A percentile compares a stretch with the other conserved stretches of the same genome.
Evolutionary conservation across 2,888 invertebrate genomes (phyloP).

Genomic region (Pachycephus smyrnensis): DNA sequence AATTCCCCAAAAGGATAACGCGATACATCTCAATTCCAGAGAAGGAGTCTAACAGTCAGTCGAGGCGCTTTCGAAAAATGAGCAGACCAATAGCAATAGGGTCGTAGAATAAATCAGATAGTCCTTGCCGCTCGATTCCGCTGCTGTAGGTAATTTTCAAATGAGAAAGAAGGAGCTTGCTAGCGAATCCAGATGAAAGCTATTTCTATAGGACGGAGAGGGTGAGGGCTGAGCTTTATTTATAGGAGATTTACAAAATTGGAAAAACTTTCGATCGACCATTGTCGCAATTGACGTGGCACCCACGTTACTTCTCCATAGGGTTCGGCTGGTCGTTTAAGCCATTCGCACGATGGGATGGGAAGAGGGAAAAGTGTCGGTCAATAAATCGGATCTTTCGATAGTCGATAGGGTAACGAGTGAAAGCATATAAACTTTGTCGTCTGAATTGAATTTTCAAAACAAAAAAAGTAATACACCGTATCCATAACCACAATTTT

Average conservation of each 20-base stretch:
- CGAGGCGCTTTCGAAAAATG: background rate
- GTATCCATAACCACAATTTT: background rate
- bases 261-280: constrained; percentile 25
- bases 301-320: background rate
- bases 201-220: constrained; percentile 13
- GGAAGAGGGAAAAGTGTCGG: background rate
- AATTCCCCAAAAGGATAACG: background rate
- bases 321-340: background rate
- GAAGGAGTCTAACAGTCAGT: background rate
- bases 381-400: background rate
- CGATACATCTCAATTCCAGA: background rate
- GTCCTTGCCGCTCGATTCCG: background rate
- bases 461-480: background rate
- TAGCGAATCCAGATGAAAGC: constrained; percentile 21
- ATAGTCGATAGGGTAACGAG: background rate
- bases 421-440: background rate
- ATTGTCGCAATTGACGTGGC: constrained; percentile 3
- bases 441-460: background rate
- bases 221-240: constrained; percentile 30
- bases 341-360: background rate
- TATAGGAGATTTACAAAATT: constrained; percentile 42
- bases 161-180: constrained; percentile 3
- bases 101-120: constrained; percentile 8
- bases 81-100: background rate
- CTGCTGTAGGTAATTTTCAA: background rate